A percentile compares a stretch with the other conserved stretches of the same genome.
These are phyloP conservation scores for Australoheros facetus DNA, from an alignment of 2,797 vertebrate genomes.

Conservation along the genomic window DNA sequence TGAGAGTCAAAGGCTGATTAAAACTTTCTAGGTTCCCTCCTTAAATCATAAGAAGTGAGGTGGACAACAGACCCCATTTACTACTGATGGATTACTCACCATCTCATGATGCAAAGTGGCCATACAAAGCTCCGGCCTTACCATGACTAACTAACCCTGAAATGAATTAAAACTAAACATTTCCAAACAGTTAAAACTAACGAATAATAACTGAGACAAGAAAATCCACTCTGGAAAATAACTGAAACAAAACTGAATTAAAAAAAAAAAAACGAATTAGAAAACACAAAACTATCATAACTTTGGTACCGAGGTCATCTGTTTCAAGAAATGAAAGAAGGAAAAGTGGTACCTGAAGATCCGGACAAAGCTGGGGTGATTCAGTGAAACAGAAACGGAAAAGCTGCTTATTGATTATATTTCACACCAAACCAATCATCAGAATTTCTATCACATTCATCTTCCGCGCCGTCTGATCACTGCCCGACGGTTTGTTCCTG, in stretches of 20 bases:
- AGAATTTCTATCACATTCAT: neutral
- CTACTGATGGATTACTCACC: no score
- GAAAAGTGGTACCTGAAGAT: constrained; percentile 21
- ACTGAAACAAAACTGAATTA: no score
- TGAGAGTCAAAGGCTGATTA: neutral
- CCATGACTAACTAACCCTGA: no score
- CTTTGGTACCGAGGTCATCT: neutral
- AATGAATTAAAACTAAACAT: no score
- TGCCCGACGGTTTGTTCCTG: neutral
- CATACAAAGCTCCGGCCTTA: neutral
- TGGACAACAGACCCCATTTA: neutral
- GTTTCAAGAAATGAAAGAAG: neutral
- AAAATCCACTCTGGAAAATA: no score
- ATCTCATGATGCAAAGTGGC: no score
- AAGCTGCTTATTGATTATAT: no score
- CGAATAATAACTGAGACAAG: no score
- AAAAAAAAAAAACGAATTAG: no score
- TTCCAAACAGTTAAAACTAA: no score
- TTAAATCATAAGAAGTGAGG: neutral
- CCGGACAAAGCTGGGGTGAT: neutral
- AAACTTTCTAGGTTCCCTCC: neutral
- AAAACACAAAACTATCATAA: no score
- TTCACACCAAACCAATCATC: neutral
- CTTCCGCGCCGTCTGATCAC: neutral
- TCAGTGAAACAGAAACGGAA: neutral